These are phyloP conservation scores for Rhamphomyia laevipes DNA, from an alignment of 2,888 invertebrate species.

Conservation along the genomic window DNA sequence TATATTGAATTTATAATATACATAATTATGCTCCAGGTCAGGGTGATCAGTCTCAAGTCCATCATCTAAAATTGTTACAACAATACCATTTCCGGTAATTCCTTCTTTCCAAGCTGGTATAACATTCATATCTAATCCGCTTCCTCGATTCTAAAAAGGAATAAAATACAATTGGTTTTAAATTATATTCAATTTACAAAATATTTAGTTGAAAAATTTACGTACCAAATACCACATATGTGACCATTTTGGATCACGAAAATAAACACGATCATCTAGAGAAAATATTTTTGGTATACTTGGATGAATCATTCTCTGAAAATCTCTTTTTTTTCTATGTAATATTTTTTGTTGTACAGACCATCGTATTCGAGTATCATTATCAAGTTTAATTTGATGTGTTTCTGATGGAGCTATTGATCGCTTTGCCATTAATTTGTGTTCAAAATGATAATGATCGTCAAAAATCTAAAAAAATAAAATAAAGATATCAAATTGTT, in stretches of 20 bases:
- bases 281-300: constrained; percentile 20
- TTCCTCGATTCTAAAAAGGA: constrained; percentile 67
- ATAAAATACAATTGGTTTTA: background rate
- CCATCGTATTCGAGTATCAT: constrained; percentile 69
- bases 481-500: too few species aligned
- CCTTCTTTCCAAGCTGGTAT: constrained; percentile 91
- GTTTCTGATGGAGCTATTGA: constrained; percentile 58
- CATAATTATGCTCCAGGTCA: constrained; percentile 82
- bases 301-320: constrained; percentile 31
- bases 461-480: constrained; percentile 64
- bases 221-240: constrained; percentile 97
- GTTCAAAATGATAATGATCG: constrained; percentile 76
- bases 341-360: constrained; percentile 71
- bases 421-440: constrained; percentile 64
- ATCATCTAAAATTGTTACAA: constrained; percentile 94
- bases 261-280: constrained; percentile 33
- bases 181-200: background rate
- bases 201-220: constrained; percentile 22
- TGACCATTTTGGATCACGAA: constrained; percentile 86
- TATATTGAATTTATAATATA: constrained; percentile 50
- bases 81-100: constrained; percentile 85
- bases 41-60: constrained; percentile 94
- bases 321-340: constrained; percentile 70
- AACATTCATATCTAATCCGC: constrained; percentile 91
- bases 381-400: constrained; percentile 57